phyloP scores from a whole-genome alignment of 2,797 vertebrate species.

The Enteromius argenteus region DNA sequence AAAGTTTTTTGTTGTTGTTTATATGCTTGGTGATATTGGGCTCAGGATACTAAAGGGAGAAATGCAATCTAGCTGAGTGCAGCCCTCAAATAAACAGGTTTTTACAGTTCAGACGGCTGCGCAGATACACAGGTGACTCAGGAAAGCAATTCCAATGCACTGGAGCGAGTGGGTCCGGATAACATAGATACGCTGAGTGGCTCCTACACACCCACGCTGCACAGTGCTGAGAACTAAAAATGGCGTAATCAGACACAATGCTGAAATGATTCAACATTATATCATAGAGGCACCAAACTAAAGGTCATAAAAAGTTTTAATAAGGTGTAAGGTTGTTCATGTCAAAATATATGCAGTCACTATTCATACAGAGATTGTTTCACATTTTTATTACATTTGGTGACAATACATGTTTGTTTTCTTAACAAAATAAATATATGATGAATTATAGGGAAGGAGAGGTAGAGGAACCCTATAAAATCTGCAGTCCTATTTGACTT shows the following conservation, averaged over 20 bases:
- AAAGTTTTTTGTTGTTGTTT: not conserved
- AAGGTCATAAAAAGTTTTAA: conserved; percentile 19
- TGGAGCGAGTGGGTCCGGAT: conserved; percentile 68
- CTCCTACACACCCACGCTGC: conserved; percentile 7
- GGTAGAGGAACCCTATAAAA: not conserved
- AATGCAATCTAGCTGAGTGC: conserved; percentile 46
- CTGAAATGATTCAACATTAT: conserved; percentile 13
- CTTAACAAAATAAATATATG: not conserved
- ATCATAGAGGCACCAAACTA: not conserved
- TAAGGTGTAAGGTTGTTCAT: not conserved
- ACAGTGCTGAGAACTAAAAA: not conserved
- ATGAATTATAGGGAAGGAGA: not conserved
- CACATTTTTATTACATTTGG: not conserved
- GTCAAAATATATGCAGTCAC: conserved; percentile 1
- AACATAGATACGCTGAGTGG: conserved; percentile 63
- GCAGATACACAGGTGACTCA: conserved; percentile 65
- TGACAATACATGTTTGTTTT: conserved; percentile 6
- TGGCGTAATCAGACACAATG: not conserved
- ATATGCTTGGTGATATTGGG: conserved; percentile 27
- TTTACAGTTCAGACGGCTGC: conserved; percentile 32
- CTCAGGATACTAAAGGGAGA: conserved; percentile 19
- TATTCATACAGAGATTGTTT: not conserved
- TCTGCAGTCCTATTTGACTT: not conserved
- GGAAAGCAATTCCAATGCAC: conserved; percentile 72
- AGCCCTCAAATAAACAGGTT: conserved; percentile 45